A percentile compares a stretch with the other conserved stretches of the same genome.
These are phyloP conservation scores for Menura novaehollandiae DNA, from an alignment of 2,113 vertebrate species.

Conservation along the genomic window DNA sequence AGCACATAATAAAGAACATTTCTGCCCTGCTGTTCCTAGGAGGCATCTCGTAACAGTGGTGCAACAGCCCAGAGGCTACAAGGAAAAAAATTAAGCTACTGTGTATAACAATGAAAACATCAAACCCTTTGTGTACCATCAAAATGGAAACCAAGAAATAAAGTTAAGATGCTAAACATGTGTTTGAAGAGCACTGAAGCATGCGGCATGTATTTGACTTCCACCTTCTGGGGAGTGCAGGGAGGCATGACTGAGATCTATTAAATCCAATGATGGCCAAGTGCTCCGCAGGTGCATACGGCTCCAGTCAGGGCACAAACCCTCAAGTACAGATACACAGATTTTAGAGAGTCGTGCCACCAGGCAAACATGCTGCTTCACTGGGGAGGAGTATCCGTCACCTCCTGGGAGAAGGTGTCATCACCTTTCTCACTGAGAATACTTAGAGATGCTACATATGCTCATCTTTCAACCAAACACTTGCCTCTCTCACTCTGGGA, in stretches of 20 bases:
- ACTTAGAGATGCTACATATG: background rate
- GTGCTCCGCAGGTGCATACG: background rate
- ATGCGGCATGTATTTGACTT: conserved; percentile 14
- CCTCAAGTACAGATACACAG: background rate
- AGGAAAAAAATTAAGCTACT: conserved; percentile 45
- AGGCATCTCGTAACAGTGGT: conserved; percentile 23
- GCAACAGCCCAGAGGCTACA: conserved; percentile 51
- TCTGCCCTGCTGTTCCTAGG: conserved; percentile 18
- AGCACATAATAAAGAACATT: conserved; percentile 24
- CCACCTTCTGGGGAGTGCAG: background rate
- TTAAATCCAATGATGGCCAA: conserved; percentile 10
- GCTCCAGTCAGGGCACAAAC: background rate
- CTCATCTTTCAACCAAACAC: accelerated
- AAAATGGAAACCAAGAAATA: conserved; percentile 57
- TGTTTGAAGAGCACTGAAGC: conserved; percentile 50
- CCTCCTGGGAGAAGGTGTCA: background rate
- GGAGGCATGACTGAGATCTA: conserved; percentile 22
- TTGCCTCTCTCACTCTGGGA: background rate
- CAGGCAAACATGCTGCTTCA: background rate
- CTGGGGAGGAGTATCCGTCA: accelerated
- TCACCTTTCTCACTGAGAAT: background rate
- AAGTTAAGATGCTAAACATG: conserved; percentile 60
- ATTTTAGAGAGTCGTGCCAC: background rate
- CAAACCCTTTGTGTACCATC: conserved; percentile 45
- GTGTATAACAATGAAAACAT: conserved; percentile 58